phyloP scores from a whole-genome alignment of 2,797 vertebrate genomes.

The Aratinga solstitialis region DNA sequence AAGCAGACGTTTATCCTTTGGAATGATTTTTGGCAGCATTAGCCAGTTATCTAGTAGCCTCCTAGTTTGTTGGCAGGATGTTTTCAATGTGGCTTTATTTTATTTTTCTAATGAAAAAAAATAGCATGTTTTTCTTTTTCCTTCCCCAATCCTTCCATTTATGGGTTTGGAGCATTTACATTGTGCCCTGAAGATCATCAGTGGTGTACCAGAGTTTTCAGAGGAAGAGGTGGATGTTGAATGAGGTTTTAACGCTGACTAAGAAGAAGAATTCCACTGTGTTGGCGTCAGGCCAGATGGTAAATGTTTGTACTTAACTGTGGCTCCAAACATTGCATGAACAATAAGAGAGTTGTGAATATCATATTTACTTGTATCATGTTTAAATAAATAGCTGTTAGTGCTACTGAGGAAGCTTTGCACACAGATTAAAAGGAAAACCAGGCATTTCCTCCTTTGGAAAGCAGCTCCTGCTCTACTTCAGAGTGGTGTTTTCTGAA shows the following conservation, averaged over 20 bases:
- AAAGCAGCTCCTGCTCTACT: not conserved
- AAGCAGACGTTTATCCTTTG: not conserved
- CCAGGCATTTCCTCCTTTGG: slow-evolving; percentile 41
- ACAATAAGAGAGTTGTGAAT: not conserved
- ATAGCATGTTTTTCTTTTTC: not conserved
- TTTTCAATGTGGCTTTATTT: not conserved
- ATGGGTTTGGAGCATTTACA: not conserved
- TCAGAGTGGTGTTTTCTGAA: not conserved
- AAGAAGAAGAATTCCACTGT: not conserved
- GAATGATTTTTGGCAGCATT: not conserved
- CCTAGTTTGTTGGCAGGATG: not conserved
- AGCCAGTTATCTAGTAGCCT: not conserved
- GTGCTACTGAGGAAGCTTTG: slow-evolving; percentile 11
- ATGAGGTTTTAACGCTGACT: not conserved
- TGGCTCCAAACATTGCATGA: not conserved
- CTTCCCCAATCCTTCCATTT: not conserved
- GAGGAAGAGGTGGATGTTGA: not conserved
- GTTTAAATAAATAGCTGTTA: slow-evolving; percentile 17
- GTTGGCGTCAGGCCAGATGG: not conserved
- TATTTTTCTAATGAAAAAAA: not conserved
- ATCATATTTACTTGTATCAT: not conserved
- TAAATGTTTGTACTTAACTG: slow-evolving; percentile 23
- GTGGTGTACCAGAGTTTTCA: not conserved
- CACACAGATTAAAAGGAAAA: not conserved
- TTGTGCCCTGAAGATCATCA: not conserved